A percentile compares a stretch with the other conserved stretches of the same genome.
These are phyloP conservation scores for Bradypodion ventrale DNA, from an alignment of 2,797 vertebrate genomes.

Conservation along the genomic window DNA sequence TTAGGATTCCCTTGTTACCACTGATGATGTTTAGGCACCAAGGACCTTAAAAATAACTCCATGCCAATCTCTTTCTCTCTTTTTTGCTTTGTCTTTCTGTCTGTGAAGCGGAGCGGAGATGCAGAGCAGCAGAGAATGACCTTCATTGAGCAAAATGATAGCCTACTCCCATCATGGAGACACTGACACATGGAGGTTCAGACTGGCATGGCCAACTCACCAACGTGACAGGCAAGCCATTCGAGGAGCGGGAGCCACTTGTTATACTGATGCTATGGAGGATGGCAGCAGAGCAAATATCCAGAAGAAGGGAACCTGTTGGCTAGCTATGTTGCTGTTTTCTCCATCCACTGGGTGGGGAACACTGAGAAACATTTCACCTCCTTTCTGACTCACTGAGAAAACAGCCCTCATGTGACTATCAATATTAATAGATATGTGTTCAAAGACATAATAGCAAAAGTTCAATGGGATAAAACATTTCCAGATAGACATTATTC, in stretches of 20 bases:
- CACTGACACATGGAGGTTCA: constrained; percentile 12
- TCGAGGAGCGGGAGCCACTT: constrained; percentile 28
- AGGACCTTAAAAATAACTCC: constrained; percentile 56
- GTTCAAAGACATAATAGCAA: constrained; percentile 56
- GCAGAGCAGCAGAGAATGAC: constrained; percentile 63
- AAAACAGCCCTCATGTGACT: constrained; percentile 46
- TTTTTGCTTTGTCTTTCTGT: not conserved
- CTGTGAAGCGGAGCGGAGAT: constrained; percentile 65
- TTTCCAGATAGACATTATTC: not conserved
- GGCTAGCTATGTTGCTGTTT: constrained; percentile 9
- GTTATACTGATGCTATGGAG: not conserved
- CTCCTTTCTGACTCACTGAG: constrained; percentile 34
- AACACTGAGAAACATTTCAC: constrained; percentile 20
- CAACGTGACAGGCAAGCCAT: rapidly evolving
- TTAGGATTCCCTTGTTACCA: constrained; percentile 87
- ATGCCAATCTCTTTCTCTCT: constrained; percentile 51
- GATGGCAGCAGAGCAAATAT: constrained; percentile 36
- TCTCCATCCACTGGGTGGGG: constrained; percentile 13
- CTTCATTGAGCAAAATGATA: constrained; percentile 56
- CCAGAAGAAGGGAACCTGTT: not conserved
- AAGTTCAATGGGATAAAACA: constrained; percentile 32
- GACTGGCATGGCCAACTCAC: constrained; percentile 16
- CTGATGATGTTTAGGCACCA: constrained; percentile 73
- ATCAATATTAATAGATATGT: constrained; percentile 47
- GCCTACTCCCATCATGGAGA: constrained; percentile 26